Base-by-base conservation (phyloP, 2,888 invertebrate genomes). In the Phymatocera aterrima region DNA sequence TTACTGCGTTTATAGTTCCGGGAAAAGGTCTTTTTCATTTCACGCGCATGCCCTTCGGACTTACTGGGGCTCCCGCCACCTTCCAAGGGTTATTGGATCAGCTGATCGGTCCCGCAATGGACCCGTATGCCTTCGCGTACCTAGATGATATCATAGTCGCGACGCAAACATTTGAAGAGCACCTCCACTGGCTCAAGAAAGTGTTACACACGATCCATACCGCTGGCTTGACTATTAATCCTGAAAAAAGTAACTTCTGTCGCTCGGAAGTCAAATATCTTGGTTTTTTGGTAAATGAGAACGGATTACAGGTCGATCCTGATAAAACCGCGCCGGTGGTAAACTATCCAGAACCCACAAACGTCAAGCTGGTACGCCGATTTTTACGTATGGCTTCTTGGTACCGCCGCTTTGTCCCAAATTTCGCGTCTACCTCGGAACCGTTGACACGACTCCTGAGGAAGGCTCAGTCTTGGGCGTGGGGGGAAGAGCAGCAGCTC, bases 41-140 rank as follows among this genome's bases (percentile, higher is more conserved):
- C 43, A 0, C 6, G 8, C 12, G 43, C n/a, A n/a, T n/a, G n/a
- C n/a, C n/a, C n/a, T n/a, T 43, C 43, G 43, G 12, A 10, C 43
- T 43, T 12, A 43, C 8, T 43, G 8, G 12, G 12, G 43, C 77
- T 82, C 1, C 60, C 43, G 6, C 43, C n/a, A n/a, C n/a, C n/a
- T n/a, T n/a, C n/a, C n/a, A n/a, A n/a, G n/a, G n/a, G n/a, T n/a
- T n/a, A n/a, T n/a, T n/a, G n/a, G n/a, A n/a, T n/a, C n/a, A n/a
- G n/a, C n/a, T n/a, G n/a, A n/a, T n/a, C n/a, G n/a, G n/a, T n/a
- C 43, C 43, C 0, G 43, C 10, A 2, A 46, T 46, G 43, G 43
- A 46, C 15, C 43, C 43, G 1, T 15, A 46, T 3, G 43, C 43
- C 3, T 46, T 46, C 43, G 43, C 43, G 12, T 46, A 46, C 15